phyloP scores from a whole-genome alignment of 2,888 invertebrate species.

The Prenolepis imparis region DNA sequence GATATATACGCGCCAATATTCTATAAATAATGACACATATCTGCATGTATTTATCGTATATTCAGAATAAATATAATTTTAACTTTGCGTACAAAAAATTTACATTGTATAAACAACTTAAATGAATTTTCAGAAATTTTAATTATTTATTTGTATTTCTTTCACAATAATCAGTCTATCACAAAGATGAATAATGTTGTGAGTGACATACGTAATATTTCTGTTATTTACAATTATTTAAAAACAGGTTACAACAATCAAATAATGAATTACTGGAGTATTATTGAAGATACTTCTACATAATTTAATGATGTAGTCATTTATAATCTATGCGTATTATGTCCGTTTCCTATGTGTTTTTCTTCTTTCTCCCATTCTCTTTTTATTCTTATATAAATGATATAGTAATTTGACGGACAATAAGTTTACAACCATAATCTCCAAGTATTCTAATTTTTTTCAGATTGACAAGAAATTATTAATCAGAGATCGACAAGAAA shows the following conservation, averaged over 20 bases:
- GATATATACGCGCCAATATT: conserved; percentile 6
- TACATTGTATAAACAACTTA: background rate
- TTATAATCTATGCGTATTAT: background rate
- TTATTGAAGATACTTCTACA: background rate
- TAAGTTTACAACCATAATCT: background rate
- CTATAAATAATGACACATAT: background rate
- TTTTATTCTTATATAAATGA: background rate
- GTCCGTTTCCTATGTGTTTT: background rate
- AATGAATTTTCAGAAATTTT: background rate
- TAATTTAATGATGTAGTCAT: conserved; percentile 10
- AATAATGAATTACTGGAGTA: background rate
- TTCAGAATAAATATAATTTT: background rate
- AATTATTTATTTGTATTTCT: background rate
- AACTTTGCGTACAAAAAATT: background rate
- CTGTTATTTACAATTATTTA: background rate
- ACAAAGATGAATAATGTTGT: background rate
- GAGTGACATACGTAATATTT: background rate
- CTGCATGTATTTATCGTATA: background rate
- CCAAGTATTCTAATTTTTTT: conserved; percentile 36
- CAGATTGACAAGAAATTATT: conserved; percentile 58
- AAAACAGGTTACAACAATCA: background rate
- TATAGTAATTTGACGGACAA: background rate
- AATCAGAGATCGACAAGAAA: no score
- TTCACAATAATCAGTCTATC: background rate
- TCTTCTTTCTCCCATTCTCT: no score